These are phyloP conservation scores for Rhogogaster chlorosoma DNA, from an alignment of 2,888 invertebrate genomes.

Conservation along the genomic window DNA sequence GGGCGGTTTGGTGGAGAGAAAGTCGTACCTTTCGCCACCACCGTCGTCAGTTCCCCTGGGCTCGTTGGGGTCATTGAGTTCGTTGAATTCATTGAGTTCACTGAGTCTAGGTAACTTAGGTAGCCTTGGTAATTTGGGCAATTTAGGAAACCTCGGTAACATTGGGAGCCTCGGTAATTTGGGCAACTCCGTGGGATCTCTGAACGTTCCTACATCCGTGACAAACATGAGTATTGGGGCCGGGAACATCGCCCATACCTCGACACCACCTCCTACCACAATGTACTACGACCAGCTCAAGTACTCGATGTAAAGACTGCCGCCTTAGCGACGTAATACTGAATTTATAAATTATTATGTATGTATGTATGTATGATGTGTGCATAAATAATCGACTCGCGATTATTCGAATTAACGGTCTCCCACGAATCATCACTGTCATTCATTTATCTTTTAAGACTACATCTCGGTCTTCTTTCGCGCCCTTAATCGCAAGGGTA, in stretches of 20 bases:
- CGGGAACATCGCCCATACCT: conserved; percentile 53
- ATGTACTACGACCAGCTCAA: conserved; percentile 75
- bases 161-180: conserved; percentile 10
- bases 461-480: too few relatives aligned
- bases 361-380: background rate
- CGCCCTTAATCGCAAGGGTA: too few relatives aligned
- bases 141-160: conserved; percentile 33
- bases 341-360: background rate
- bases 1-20: conserved; percentile 71
- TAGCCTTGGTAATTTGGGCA: conserved; percentile 68
- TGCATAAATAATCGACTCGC: background rate
- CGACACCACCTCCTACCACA: conserved; percentile 65
- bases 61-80: conserved; percentile 69
- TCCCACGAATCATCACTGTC: background rate
- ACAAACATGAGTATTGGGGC: conserved; percentile 42
- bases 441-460: background rate
- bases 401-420: background rate
- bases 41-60: conserved; percentile 67
- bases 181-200: conserved; percentile 7
- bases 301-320: conserved; percentile 67
- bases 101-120: conserved; percentile 71
- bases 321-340: background rate
- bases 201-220: conserved; percentile 38
- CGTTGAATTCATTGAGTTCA: conserved; percentile 62
- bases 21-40: conserved; percentile 60